phyloP scores from a whole-genome alignment of 2,888 invertebrate genomes.

The Odontocolon sp. region DNA sequence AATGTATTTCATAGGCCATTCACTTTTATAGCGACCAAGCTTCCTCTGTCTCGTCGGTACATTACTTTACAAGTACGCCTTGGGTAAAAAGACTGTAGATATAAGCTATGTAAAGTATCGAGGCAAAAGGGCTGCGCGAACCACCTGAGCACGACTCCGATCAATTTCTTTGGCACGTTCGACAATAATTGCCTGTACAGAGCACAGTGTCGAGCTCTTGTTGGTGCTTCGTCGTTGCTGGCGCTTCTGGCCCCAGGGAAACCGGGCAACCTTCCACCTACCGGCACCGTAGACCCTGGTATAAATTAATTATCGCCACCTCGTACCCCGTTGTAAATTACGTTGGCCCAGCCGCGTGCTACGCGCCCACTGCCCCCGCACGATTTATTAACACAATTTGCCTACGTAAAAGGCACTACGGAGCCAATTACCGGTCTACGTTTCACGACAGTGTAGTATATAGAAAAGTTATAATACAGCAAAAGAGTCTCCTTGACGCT shows the following conservation, averaged over 20 bases:
- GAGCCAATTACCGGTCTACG: slow-evolving; percentile 69
- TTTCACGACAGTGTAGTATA: slow-evolving; percentile 53
- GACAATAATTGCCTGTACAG: slow-evolving; percentile 63
- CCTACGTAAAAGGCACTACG: slow-evolving; percentile 71
- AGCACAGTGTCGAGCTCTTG: slow-evolving; percentile 10
- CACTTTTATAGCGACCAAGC: too few relatives aligned
- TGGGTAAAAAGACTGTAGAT: neutral
- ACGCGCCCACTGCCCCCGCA: slow-evolving; percentile 55
- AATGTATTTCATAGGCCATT: too few relatives aligned
- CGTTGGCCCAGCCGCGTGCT: slow-evolving; percentile 52
- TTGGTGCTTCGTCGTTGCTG: slow-evolving; percentile 11
- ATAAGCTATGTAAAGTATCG: neutral
- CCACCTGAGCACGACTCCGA: slow-evolving; percentile 38
- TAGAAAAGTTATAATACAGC: slow-evolving; percentile 31
- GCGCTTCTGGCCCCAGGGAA: slow-evolving; percentile 51
- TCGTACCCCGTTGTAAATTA: slow-evolving; percentile 63
- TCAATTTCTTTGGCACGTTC: slow-evolving; percentile 64
- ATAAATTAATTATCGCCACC: slow-evolving; percentile 72
- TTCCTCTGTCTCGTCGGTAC: too few relatives aligned
- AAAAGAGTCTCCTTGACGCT: slow-evolving; percentile 46
- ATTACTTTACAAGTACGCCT: too few relatives aligned
- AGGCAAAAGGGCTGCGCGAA: slow-evolving; percentile 16
- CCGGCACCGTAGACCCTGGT: slow-evolving; percentile 48
- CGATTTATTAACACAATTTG: slow-evolving; percentile 76
- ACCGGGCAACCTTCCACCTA: slow-evolving; percentile 24